phyloP scores from a whole-genome alignment of 1,140 invertebrate species.

The Sycobia sp. region DNA sequence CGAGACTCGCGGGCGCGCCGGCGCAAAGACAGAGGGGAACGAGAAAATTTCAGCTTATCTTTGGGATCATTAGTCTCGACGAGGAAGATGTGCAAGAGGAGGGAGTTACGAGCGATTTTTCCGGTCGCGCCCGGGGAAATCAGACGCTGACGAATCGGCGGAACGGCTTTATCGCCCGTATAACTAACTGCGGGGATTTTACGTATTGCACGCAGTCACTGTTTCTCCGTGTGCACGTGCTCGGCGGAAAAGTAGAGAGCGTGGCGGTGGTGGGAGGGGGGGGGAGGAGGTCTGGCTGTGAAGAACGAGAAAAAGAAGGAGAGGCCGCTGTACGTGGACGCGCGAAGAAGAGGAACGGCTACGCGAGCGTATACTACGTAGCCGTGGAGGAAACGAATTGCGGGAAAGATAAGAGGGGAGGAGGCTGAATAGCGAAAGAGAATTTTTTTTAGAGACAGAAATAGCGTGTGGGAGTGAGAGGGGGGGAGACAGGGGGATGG shows the following conservation, averaged over 20 bases:
- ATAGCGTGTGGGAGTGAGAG: too few species aligned
- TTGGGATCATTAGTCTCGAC: constrained; percentile 29
- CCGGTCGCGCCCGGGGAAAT: constrained; percentile 34
- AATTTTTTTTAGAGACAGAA: not conserved
- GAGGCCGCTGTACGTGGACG: not conserved
- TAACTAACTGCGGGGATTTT: constrained; percentile 35
- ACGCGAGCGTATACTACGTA: not conserved
- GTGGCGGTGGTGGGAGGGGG: too few species aligned
- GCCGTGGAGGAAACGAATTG: constrained; percentile 16
- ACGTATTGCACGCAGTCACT: constrained; percentile 23
- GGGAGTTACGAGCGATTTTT: constrained; percentile 23
- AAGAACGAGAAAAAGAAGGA: constrained; percentile 6
- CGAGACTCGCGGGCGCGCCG: not conserved
- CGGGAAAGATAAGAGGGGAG: constrained; percentile 26
- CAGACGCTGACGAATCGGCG: constrained; percentile 37
- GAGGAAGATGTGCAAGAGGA: constrained; percentile 12
- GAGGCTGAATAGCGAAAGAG: not conserved
- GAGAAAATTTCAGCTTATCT: constrained; percentile 24
- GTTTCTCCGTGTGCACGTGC: constrained; percentile 20
- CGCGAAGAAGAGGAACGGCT: not conserved
- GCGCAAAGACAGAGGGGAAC: not conserved
- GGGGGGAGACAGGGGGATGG: too few species aligned
- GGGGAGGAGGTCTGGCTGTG: too few species aligned
- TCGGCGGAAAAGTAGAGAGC: not conserved
- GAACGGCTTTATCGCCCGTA: constrained; percentile 35